phyloP scores from a whole-genome alignment of 1,140 invertebrate species.

The Apis florea region DNA sequence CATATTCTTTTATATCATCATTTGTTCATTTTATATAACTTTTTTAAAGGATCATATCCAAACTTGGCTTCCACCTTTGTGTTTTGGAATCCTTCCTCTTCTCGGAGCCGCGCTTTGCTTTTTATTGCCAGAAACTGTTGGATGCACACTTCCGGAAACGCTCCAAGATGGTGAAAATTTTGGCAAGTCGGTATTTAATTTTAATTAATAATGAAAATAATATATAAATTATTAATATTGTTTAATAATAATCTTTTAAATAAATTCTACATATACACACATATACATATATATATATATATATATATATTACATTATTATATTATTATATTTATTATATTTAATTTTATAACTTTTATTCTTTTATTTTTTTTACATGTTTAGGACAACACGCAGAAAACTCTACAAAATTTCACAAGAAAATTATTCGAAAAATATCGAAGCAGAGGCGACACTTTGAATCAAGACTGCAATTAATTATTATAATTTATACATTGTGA shows the following conservation, averaged over 20 bases:
- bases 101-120: constrained; percentile 84
- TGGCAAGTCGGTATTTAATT: constrained; percentile 79
- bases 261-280: too few relatives aligned
- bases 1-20: neutral
- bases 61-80: constrained; percentile 83
- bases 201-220: too few relatives aligned
- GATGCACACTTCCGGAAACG: constrained; percentile 87
- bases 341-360: neutral
- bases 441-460: constrained; percentile 67
- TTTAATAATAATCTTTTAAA: too few relatives aligned
- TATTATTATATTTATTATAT: too few relatives aligned
- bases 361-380: neutral
- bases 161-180: constrained; percentile 89
- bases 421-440: constrained; percentile 55
- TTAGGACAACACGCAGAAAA: constrained; percentile 40
- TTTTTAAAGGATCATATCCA: constrained; percentile 61
- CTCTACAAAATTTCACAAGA: constrained; percentile 24
- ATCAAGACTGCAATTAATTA: constrained; percentile 25
- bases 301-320: too few relatives aligned
- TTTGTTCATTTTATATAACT: neutral
- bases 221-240: too few relatives aligned
- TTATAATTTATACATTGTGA: neutral
- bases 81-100: constrained; percentile 85
- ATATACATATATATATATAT: too few relatives aligned
- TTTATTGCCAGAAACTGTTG: constrained; percentile 88